phyloP scores from a whole-genome alignment of 2,113 vertebrate genomes.

The Channa argus region DNA sequence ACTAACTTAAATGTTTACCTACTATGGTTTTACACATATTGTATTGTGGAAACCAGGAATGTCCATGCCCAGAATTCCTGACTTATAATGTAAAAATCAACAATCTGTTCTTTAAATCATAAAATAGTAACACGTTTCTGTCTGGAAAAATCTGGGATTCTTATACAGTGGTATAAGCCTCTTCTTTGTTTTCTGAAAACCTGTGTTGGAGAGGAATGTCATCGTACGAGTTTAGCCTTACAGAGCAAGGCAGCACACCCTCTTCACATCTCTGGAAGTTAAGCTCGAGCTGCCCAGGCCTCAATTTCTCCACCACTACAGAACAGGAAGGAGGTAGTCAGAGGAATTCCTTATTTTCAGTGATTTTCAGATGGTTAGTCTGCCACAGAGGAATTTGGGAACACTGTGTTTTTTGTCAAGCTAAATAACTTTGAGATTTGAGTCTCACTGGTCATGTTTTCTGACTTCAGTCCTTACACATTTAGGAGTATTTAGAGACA shows the following conservation, averaged over 20 bases:
- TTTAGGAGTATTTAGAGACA: not conserved
- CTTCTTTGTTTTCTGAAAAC: constrained; percentile 60
- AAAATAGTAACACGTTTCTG: constrained; percentile 40
- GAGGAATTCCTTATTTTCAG: constrained; percentile 64
- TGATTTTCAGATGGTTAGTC: constrained; percentile 46
- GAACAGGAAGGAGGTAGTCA: constrained; percentile 47
- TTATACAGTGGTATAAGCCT: constrained; percentile 16
- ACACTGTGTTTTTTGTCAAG: constrained; percentile 30
- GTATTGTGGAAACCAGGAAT: constrained; percentile 22
- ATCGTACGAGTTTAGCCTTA: constrained; percentile 62
- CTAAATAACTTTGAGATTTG: constrained; percentile 10
- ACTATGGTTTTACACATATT: constrained; percentile 27
- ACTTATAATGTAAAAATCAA: constrained; percentile 4
- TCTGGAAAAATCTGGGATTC: constrained; percentile 49
- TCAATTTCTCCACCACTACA: constrained; percentile 60
- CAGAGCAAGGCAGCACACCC: constrained; percentile 46
- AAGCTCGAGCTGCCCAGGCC: constrained; percentile 61
- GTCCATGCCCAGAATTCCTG: constrained; percentile 27
- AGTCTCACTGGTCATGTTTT: constrained; percentile 8
- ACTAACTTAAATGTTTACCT: constrained; percentile 1
- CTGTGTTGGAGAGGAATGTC: constrained; percentile 69
- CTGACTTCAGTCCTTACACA: constrained; percentile 1
- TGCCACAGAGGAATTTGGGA: constrained; percentile 38
- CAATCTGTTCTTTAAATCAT: constrained; percentile 41
- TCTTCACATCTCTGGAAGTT: constrained; percentile 55